Evolutionary conservation across 2,797 vertebrate genomes (phyloP).

Genomic region (Anguilla obscura): DNA sequence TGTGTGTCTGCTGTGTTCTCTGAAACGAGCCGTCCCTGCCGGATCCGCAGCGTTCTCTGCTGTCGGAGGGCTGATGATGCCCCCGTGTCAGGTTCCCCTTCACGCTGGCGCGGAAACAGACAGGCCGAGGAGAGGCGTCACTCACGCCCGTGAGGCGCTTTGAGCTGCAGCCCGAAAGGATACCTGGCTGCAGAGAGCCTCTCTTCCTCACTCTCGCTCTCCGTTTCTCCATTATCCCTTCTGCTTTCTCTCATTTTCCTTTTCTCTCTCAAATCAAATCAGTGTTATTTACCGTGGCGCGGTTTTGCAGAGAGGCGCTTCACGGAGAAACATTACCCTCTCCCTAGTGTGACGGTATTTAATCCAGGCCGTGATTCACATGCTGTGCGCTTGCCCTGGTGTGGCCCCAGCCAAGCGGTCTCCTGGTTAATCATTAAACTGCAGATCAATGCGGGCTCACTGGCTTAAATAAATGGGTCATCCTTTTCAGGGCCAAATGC

Average conservation of each 20-base stretch:
- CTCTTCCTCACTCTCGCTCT: neutral
- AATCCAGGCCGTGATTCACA: neutral
- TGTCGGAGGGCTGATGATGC: neutral
- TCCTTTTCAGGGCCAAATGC: neutral
- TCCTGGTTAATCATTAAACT: neutral
- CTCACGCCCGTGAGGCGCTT: neutral
- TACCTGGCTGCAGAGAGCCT: too few relatives aligned
- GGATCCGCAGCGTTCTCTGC: neutral
- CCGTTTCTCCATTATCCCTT: neutral
- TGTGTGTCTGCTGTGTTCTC: neutral
- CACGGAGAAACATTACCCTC: too few relatives aligned
- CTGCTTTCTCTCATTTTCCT: slow-evolving; percentile 8
- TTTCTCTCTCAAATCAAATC: neutral
- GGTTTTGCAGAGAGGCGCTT: too few relatives aligned
- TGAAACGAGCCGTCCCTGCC: neutral
- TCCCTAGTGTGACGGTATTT: neutral
- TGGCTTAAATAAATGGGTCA: slow-evolving; percentile 18
- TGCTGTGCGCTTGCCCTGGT: neutral
- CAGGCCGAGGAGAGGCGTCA: neutral
- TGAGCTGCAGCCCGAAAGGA: neutral
- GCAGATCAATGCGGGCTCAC: neutral
- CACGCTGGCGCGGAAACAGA: neutral
- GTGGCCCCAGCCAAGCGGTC: neutral
- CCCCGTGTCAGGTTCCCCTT: neutral
- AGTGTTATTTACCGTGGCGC: neutral